These are phyloP conservation scores for Drosophila helvetica DNA, from an alignment of 2,888 invertebrate species.

Conservation along the genomic window DNA sequence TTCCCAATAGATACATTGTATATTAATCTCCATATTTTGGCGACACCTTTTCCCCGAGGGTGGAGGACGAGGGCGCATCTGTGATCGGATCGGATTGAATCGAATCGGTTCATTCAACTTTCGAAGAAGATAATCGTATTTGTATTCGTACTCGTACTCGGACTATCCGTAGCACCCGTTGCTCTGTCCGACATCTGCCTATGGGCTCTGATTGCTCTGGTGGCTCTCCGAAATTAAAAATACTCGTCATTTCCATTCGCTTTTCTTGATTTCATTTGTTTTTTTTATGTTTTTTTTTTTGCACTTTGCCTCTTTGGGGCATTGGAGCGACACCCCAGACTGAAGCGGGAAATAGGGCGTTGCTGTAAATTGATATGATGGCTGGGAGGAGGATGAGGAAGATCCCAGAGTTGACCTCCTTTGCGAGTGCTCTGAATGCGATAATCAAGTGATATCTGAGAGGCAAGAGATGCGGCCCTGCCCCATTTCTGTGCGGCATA, in stretches of 20 bases:
- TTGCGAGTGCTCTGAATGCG: too few relatives aligned
- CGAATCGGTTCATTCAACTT: conserved; percentile 42
- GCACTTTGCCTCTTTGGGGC: neutral
- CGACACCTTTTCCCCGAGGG: too few relatives aligned
- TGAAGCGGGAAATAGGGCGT: conserved; percentile 20
- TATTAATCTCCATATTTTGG: too few relatives aligned
- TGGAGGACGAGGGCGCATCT: too few relatives aligned
- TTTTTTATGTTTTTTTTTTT: neutral
- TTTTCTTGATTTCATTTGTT: neutral
- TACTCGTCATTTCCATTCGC: conserved; percentile 22
- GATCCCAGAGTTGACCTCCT: too few relatives aligned
- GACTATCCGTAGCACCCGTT: neutral
- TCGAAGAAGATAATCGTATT: neutral
- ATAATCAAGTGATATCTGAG: too few relatives aligned
- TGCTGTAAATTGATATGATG: conserved; percentile 61
- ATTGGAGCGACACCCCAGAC: neutral
- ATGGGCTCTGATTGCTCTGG: conserved; percentile 7
- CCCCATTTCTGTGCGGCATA: too few relatives aligned
- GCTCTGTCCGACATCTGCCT: too few relatives aligned
- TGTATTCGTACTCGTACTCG: too few relatives aligned
- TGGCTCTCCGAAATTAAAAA: conserved; percentile 34
- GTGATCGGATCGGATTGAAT: neutral
- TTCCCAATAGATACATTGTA: too few relatives aligned
- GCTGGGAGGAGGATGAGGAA: neutral
- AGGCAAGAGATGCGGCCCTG: too few relatives aligned